phyloP scores from a whole-genome alignment of 2,797 vertebrate species.

The Enteromius trimaculatus region DNA sequence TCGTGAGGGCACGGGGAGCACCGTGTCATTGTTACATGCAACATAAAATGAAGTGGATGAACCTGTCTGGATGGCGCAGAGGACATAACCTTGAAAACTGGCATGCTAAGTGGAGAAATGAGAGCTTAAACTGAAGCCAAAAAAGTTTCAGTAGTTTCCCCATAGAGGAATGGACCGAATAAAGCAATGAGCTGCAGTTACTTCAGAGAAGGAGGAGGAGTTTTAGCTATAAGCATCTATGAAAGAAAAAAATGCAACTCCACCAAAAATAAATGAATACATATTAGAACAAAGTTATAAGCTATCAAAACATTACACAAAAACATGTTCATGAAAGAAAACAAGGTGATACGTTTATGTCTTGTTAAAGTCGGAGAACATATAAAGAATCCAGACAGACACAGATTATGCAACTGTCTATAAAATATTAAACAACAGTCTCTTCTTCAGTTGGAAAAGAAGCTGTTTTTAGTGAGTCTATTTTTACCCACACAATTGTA shows the following conservation, averaged over 20 bases:
- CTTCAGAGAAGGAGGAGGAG: background rate
- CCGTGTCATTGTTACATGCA: slow-evolving; percentile 52
- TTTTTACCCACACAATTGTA: background rate
- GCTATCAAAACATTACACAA: background rate
- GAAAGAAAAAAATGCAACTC: background rate
- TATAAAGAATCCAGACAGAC: slow-evolving; percentile 3
- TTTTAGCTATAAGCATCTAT: background rate
- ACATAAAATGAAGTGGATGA: slow-evolving; percentile 52
- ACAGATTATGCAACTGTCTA: background rate
- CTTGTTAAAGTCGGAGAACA: background rate
- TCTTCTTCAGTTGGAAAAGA: background rate
- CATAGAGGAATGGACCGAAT: background rate
- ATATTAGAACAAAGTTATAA: background rate
- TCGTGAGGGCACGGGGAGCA: slow-evolving; percentile 61
- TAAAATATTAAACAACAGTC: background rate
- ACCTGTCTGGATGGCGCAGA: slow-evolving; percentile 47
- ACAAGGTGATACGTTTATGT: background rate
- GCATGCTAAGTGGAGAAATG: slow-evolving; percentile 20
- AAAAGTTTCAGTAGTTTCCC: slow-evolving; percentile 17
- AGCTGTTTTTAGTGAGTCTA: background rate
- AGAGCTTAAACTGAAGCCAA: slow-evolving; percentile 12
- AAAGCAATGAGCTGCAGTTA: background rate
- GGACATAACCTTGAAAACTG: slow-evolving; percentile 64
- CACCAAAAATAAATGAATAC: background rate
- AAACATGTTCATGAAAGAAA: background rate